Evolutionary conservation across 1,140 invertebrate genomes (phyloP).

Genomic region (Zaprionus kolodkinae): DNA sequence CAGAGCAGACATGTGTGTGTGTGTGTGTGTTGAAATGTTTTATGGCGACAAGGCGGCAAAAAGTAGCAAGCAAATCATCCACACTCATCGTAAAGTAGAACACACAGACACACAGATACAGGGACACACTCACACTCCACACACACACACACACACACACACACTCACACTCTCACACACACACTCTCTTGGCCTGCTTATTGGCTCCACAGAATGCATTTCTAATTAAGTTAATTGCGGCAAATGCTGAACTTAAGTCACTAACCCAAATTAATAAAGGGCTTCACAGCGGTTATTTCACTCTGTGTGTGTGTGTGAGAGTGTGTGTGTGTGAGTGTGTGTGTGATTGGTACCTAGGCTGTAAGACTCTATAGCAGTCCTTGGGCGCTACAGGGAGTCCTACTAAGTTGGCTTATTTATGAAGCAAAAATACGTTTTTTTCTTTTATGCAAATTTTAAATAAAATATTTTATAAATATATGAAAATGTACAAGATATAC

Average conservation of each 20-base stretch:
- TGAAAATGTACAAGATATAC: not conserved
- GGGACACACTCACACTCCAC: conserved; percentile 15
- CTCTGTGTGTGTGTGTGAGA: not conserved
- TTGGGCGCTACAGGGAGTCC: conserved; percentile 13
- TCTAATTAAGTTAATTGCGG: conserved; percentile 83
- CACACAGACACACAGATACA: conserved; percentile 13
- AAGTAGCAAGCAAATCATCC: conserved; percentile 22
- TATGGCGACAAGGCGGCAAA: conserved; percentile 29
- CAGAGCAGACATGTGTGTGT: not conserved
- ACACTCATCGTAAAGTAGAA: not conserved
- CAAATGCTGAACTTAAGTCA: conserved; percentile 82
- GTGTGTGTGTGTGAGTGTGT: not conserved
- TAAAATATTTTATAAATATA: not conserved
- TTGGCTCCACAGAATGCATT: conserved; percentile 70
- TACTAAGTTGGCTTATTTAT: not conserved
- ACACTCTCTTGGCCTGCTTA: conserved; percentile 34
- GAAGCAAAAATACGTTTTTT: not conserved
- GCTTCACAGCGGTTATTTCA: conserved; percentile 27
- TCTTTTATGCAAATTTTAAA: not conserved
- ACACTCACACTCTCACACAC: not conserved
- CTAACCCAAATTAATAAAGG: conserved; percentile 81
- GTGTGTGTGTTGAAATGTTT: conserved; percentile 45
- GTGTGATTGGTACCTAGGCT: conserved; percentile 5
- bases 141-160: conserved; percentile 12
- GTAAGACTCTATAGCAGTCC: not conserved